phyloP scores from a whole-genome alignment of 1,140 invertebrate genomes.

The Eciton burchellii region DNA sequence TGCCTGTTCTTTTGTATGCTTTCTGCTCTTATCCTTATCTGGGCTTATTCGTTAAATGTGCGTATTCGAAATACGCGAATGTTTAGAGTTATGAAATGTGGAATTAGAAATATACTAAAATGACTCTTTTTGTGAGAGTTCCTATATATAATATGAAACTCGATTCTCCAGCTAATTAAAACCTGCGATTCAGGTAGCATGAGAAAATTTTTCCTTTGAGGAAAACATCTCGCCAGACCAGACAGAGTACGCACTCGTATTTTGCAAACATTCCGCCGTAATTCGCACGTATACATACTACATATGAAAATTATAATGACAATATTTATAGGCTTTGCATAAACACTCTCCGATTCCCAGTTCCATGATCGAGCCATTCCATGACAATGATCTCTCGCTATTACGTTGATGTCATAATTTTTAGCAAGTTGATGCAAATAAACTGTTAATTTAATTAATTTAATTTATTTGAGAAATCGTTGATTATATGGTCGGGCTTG shows the following conservation, averaged over 20 bases:
- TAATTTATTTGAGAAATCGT: too few species aligned
- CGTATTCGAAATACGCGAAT: constrained; percentile 2
- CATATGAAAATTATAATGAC: neutral
- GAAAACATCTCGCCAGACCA: constrained; percentile 8
- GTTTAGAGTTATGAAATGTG: neutral
- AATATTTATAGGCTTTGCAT: too few species aligned
- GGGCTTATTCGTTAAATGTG: neutral
- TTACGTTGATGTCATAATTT: too few species aligned
- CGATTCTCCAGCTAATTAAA: constrained; percentile 44
- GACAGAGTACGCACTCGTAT: neutral
- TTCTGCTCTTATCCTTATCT: neutral
- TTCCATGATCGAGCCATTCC: too few species aligned
- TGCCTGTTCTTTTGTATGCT: neutral
- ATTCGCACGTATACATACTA: neutral
- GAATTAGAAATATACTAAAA: neutral
- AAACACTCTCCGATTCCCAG: too few species aligned
- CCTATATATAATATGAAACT: constrained; percentile 28
- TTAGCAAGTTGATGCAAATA: too few species aligned
- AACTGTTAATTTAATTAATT: too few species aligned
- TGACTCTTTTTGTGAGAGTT: constrained; percentile 16
- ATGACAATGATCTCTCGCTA: too few species aligned
- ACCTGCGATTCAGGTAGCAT: neutral
- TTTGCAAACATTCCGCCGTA: neutral
- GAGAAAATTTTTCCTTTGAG: constrained; percentile 32
- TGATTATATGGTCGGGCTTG: too few species aligned